These are phyloP conservation scores for Catajapyx aquilonaris DNA, from an alignment of 1,140 invertebrate genomes.

Conservation along the genomic window DNA sequence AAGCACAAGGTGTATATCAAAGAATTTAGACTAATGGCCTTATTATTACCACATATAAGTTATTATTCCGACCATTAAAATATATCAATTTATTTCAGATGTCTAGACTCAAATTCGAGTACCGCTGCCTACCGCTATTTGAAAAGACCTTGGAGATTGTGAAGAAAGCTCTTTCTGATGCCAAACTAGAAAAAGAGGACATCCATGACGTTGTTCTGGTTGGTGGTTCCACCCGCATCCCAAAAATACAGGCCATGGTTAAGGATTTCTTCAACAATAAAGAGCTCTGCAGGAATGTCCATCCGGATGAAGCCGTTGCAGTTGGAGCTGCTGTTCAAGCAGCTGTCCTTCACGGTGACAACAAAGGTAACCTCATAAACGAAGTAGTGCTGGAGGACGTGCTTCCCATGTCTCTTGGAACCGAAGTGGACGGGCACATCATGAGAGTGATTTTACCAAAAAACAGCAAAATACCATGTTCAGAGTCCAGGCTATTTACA, in stretches of 20 bases:
- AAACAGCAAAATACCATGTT: constrained; percentile 19
- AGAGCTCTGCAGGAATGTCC: constrained; percentile 14
- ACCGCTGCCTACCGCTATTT: constrained; percentile 14
- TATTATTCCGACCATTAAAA: constrained; percentile 22
- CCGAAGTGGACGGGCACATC: constrained; percentile 16
- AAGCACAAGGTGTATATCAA: constrained; percentile 15
- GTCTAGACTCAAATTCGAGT: constrained; percentile 10
- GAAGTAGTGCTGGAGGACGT: constrained; percentile 13
- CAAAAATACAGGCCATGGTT: constrained; percentile 4
- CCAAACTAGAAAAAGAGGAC: constrained; percentile 27
- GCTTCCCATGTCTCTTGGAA: too few relatives aligned
- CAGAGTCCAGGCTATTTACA: too few relatives aligned
- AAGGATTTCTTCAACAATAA: neutral
- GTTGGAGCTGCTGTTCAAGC: too few relatives aligned
- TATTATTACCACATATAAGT: constrained; percentile 13
- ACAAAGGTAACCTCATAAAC: neutral
- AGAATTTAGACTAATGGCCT: constrained; percentile 15
- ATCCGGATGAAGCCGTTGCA: too few relatives aligned
- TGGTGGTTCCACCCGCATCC: constrained; percentile 6
- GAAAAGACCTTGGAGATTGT: constrained; percentile 33
- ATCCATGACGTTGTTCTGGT: constrained; percentile 8
- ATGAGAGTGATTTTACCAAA: constrained; percentile 20
- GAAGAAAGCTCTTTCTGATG: constrained; percentile 32
- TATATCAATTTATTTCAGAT: constrained; percentile 33
- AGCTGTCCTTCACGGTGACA: constrained; percentile 8